phyloP scores from a whole-genome alignment of 1,140 invertebrate species.

The Cydia strobilella region DNA sequence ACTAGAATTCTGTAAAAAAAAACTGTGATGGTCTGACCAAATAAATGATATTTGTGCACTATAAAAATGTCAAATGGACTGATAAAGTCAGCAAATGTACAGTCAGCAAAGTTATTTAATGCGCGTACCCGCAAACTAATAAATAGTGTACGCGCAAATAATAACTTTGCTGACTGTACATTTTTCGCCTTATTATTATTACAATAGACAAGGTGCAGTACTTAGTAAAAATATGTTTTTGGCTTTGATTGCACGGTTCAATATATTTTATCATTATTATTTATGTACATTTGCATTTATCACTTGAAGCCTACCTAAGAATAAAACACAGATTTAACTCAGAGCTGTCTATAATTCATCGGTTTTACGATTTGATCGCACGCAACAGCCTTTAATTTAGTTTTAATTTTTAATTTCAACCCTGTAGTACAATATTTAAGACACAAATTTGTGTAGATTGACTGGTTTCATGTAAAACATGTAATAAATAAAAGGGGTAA shows the following conservation, averaged over 20 bases:
- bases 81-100: no score
- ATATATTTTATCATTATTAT: not conserved
- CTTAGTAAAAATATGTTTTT: no score
- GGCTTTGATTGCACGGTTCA: not conserved
- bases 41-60: no score
- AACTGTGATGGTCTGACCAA: no score
- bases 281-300: not conserved
- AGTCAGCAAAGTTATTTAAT: no score
- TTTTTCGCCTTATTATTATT: no score
- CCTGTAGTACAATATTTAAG: not conserved
- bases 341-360: not conserved
- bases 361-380: constrained; percentile 16
- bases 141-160: no score
- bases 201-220: no score
- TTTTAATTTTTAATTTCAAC: not conserved
- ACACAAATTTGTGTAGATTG: not conserved
- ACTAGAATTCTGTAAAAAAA: no score
- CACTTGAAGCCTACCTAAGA: not conserved
- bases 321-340: not conserved
- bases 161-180: no score
- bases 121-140: no score
- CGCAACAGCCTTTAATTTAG: constrained; percentile 17
- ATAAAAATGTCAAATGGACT: no score
- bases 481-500: constrained; percentile 11
- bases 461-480: not conserved